These are phyloP conservation scores for Orbicella faveolata DNA, from an alignment of 64 coral and sea anemone species.

Conservation along the genomic window DNA sequence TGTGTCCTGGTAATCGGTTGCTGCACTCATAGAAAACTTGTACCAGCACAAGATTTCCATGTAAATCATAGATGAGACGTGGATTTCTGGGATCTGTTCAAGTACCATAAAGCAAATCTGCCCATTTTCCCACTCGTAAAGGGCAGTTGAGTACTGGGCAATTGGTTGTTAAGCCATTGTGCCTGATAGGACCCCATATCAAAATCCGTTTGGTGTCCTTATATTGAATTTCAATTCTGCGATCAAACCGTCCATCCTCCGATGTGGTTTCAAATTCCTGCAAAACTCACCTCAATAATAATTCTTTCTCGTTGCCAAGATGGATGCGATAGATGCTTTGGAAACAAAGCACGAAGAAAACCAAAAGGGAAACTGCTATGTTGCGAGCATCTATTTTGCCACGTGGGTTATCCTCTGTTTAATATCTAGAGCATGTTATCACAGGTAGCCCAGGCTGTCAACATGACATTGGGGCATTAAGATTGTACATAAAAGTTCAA, in stretches of 20 bases:
- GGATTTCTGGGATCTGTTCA: conserved; percentile 34
- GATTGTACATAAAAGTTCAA: no score
- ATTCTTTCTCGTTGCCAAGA: conserved; percentile 44
- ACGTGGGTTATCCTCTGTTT: no score
- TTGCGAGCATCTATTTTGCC: no score
- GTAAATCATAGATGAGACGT: conserved; percentile 19
- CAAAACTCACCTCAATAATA: conserved; percentile 13
- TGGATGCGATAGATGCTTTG: not conserved
- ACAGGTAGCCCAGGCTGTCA: no score
- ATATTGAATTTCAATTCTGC: conserved; percentile 7
- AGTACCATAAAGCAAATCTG: not conserved
- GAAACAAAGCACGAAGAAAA: no score
- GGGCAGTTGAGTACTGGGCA: conserved; percentile 39
- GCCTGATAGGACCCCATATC: conserved; percentile 55
- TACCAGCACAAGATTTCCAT: conserved; percentile 32
- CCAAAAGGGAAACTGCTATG: no score
- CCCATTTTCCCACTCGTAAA: conserved; percentile 26
- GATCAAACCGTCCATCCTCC: conserved; percentile 32
- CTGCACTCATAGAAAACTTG: conserved; percentile 39
- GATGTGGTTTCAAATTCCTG: conserved; percentile 27
- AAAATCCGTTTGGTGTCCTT: not conserved
- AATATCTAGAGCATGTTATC: no score
- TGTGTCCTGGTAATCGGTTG: not conserved
- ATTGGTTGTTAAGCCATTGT: conserved; percentile 4
- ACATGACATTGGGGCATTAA: no score